Evolutionary conservation across 2,797 vertebrate genomes (phyloP), one percentile per base, ranked within the genome.

Genomic region (Lutjanus argentimaculatus): DNA sequence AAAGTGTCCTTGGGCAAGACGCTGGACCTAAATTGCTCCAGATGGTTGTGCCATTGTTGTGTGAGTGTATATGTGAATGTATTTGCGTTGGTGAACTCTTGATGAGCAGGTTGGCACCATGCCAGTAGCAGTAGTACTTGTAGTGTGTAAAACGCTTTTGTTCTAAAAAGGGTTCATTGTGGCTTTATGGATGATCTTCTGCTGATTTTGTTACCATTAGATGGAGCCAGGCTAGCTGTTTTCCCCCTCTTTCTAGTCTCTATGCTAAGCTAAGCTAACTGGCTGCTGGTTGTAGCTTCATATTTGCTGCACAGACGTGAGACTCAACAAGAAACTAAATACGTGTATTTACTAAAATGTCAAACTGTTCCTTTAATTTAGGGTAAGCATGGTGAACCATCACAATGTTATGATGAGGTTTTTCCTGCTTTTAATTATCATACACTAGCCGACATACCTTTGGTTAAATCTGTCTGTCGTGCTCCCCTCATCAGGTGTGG

Each of bases 381-480:
- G 21, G 1, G 19, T 49, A 49, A 45, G 17, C 21, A 16, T 61
- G 48, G n/a, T 40, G 17, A 48, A 53, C 16, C 40, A 12, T 62
- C 25, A 2, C 15, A 36, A 1, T 57, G 21, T 46, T 15, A 10
- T 21, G 7, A 58, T 46, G 11, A 12, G 1, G 11, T 49, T 62
- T 62, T 67, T 46, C 42, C 53, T 52, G 7, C 15, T 71, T 67
- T 66, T 58, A 42, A 36, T 65, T 17, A 14, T 7, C 17, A 19
- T 22, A 55, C 14, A 62, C n/a, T 9, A 25, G 40, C 64, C 73
- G 45, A 67, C 49, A 68, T 71, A 46, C 48, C 43, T 69, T 61
- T 42, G 30, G 66, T 64, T 79, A 42, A 66, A 72, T 55, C 4
- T 65, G 48, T 66, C 67, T 53, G 49, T 67, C 61, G 67, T 59